Evolutionary conservation across 2,113 vertebrate species (phyloP).

Genomic region (Herpailurus yagouaroundi): DNA sequence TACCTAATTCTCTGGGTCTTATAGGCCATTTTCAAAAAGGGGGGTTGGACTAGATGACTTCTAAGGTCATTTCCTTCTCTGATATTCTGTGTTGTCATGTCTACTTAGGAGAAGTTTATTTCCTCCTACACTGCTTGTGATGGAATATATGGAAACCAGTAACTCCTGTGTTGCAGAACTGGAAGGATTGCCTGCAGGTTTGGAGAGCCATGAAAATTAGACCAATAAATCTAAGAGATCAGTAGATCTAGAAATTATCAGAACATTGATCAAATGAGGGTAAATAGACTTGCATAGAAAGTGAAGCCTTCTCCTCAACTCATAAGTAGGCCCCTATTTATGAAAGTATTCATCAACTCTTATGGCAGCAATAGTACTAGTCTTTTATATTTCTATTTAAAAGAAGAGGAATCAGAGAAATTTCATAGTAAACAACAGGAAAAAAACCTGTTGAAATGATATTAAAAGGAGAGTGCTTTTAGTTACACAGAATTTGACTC

Average conservation of each 20-base stretch:
- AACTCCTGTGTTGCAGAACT: neutral
- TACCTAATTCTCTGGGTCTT: neutral
- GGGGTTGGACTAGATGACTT: neutral
- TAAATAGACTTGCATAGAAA: neutral
- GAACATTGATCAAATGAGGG: conserved; percentile 11
- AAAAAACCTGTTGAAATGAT: neutral
- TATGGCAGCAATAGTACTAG: neutral
- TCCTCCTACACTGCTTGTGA: neutral
- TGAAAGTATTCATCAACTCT: neutral
- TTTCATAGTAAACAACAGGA: neutral
- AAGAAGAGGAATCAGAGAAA: neutral
- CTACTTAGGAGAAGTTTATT: neutral
- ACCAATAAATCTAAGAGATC: conserved; percentile 8
- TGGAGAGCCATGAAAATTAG: neutral
- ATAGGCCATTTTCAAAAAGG: neutral
- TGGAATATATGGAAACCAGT: conserved; percentile 15
- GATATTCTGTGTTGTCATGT: neutral
- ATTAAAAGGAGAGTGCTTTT: neutral
- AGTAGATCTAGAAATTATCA: conserved; percentile 1
- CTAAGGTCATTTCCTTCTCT: neutral
- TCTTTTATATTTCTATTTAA: conserved; percentile 8
- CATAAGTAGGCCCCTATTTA: neutral
- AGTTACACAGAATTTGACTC: neutral
- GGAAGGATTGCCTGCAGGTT: neutral
- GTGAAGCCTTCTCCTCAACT: neutral